These are phyloP conservation scores for Meriones psammophilus DNA, from an alignment of 2,797 vertebrate genomes.

Conservation along the genomic window DNA sequence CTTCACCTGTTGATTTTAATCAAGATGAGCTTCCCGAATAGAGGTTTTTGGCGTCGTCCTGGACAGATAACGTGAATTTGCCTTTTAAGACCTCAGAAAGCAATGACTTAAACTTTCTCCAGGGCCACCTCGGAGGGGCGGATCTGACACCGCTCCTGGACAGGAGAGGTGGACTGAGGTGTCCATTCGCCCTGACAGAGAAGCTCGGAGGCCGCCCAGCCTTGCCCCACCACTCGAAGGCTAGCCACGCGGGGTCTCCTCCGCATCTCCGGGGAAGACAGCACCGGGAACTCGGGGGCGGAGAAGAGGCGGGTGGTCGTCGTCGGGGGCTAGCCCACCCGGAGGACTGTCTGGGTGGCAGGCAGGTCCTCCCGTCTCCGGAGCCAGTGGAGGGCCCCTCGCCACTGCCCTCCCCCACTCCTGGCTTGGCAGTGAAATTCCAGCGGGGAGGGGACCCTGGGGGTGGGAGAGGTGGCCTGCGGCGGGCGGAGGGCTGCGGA, in stretches of 20 bases:
- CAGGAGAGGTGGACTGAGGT: background rate
- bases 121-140: conserved; percentile 51
- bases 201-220: background rate
- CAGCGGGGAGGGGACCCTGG: conserved; percentile 47
- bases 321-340: conserved; percentile 51
- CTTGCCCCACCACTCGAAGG: conserved; percentile 52
- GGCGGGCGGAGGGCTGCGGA: background rate
- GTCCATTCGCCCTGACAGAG: conserved; percentile 22
- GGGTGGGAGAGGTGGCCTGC: conserved; percentile 1
- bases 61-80: conserved; percentile 32
- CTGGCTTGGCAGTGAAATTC: conserved; percentile 75
- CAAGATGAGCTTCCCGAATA: conserved; percentile 66
- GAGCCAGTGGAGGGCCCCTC: conserved; percentile 27
- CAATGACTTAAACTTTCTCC: conserved; percentile 58
- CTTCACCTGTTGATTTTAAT: conserved; percentile 65
- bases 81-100: conserved; percentile 67
- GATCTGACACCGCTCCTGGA: conserved; percentile 41
- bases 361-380: conserved; percentile 25
- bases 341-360: conserved; percentile 69
- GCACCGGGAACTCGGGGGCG: background rate
- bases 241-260: background rate
- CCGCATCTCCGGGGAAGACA: background rate
- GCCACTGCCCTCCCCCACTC: conserved; percentile 37
- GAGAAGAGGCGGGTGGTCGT: conserved; percentile 72
- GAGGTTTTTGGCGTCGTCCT: conserved; percentile 41